A percentile compares a stretch with the other conserved stretches of the same genome.
These are phyloP conservation scores for Lepus timidus DNA, from an alignment of 2,113 vertebrate species.

Conservation along the genomic window DNA sequence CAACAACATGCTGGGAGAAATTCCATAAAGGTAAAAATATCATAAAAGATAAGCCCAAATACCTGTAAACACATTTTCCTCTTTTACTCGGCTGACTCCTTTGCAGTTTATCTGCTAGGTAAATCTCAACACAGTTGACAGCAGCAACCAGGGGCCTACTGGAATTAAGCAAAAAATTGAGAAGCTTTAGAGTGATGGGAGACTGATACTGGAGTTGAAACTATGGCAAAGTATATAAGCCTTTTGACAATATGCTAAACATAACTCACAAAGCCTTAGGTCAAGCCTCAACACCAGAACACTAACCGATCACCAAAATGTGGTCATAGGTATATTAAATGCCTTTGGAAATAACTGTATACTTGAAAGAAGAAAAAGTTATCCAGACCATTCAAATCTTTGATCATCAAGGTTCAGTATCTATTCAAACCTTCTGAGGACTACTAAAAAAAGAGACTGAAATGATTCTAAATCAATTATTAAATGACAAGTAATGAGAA, in stretches of 20 bases:
- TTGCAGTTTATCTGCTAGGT: background rate
- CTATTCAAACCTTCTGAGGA: background rate
- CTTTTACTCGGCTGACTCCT: background rate
- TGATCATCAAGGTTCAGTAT: background rate
- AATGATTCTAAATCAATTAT: background rate
- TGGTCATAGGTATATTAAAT: background rate
- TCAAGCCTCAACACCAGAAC: background rate
- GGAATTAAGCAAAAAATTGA: background rate
- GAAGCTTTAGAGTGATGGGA: background rate
- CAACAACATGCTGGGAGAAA: background rate
- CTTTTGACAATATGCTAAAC: background rate
- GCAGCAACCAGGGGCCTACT: background rate
- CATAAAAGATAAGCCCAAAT: background rate
- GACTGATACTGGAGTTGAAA: background rate
- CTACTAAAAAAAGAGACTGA: background rate
- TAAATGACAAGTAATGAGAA: background rate
- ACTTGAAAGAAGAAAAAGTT: background rate
- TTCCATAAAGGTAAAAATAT: background rate
- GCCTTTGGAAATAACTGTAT: background rate
- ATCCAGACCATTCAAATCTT: background rate
- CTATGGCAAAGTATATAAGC: background rate
- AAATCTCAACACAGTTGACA: background rate
- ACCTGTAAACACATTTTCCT: background rate
- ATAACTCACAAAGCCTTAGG: background rate
- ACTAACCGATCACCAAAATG: background rate